phyloP scores from a whole-genome alignment of 1,140 invertebrate genomes.

The Portunus trituberculatus region DNA sequence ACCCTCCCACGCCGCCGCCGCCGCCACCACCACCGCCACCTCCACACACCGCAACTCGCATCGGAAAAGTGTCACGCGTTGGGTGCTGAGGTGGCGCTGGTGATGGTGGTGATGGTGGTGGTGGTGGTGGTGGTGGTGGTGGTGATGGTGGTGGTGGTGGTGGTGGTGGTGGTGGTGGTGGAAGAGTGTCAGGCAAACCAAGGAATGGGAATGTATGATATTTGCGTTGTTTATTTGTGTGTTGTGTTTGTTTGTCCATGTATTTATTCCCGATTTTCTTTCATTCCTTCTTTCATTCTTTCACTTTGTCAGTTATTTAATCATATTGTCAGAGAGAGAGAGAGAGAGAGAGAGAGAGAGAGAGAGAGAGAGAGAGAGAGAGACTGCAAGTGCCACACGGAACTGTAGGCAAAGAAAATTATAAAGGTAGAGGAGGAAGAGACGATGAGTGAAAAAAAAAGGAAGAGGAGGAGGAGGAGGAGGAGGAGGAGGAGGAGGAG shows the following conservation, averaged over 20 bases:
- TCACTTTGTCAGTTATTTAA: neutral
- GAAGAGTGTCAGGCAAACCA: neutral
- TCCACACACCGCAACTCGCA: neutral
- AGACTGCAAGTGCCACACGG: neutral
- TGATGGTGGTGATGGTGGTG: neutral
- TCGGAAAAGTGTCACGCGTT: no score
- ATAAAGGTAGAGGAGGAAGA: neutral
- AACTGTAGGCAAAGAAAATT: neutral
- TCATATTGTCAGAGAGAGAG: neutral
- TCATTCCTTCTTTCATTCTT: neutral
- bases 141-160: neutral
- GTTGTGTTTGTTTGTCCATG: neutral
- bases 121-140: neutral
- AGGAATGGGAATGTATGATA: no score
- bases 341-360: conserved; percentile 22
- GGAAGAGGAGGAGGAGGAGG: neutral
- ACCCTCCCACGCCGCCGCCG: neutral
- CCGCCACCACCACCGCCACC: neutral
- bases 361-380: neutral
- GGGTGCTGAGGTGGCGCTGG: neutral
- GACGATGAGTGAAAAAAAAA: no score
- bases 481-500: neutral
- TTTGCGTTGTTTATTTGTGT: no score
- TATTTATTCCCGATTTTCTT: neutral
- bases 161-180: neutral